Base-by-base conservation (phyloP, 2,113 vertebrate genomes). In the Microtus montanus region DNA sequence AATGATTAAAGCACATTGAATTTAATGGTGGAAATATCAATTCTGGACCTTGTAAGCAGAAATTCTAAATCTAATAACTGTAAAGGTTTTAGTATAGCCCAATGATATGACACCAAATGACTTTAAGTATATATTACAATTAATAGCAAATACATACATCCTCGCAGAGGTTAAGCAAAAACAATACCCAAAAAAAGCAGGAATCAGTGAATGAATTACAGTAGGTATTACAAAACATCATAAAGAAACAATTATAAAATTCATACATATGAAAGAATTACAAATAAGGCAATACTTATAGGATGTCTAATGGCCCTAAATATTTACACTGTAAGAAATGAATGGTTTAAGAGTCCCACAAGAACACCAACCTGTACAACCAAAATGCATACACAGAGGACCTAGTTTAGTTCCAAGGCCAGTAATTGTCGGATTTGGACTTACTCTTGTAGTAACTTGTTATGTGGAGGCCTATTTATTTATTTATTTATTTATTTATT, bases 141-240 rank as follows among this genome's bases (percentile, higher is more conserved):
- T 41, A 90, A 2, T 58, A 84, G 91, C 15, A 95, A 82, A 38
- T 49, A 80, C 78, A 87, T 38, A 44, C 41, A 79, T 11, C 24
- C 24, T 93, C 9, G 83, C 1, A 95, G 33, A 14, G 12, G 22
- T 93, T 41, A n/a, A 20, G 11, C 8, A 87, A 87, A 87, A 85
- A 61, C 1, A 92, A 5, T 83, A 20, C 63, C 22, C 13, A 58
- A 86, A 83, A 83, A 14, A 17, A 83, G 79, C 19, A 54, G 12
- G 44, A 94, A 5, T 66, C 20, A 47, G 24, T 94, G 52, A 93
- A 79, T 54, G 87, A 87, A 87, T 86, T n/a, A 77, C 12, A 88
- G 77, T 3, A 92, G 11, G 90, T 85, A 84, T 66, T 38, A 85
- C 22, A 92, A 92, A 73, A 87, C 70, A 63, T 35, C 41, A 78